Evolutionary conservation across 2,797 vertebrate species (phyloP).

Genomic region (Chloroceryle amazona): DNA sequence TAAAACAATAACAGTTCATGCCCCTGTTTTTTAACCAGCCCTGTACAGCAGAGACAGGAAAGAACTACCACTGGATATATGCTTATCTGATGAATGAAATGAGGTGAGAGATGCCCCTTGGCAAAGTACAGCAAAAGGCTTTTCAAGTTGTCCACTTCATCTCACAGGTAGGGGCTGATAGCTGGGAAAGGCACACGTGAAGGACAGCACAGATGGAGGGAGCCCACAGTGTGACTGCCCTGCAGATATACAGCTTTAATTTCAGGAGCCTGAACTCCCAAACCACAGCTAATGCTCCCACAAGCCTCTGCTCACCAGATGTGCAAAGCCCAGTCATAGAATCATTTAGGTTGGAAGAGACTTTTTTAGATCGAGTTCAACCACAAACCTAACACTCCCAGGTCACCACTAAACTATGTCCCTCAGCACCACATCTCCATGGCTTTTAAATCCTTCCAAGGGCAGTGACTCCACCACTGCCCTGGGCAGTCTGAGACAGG

Average conservation of each 20-base stretch:
- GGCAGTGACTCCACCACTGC: not conserved
- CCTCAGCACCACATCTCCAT: not conserved
- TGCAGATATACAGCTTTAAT: not conserved
- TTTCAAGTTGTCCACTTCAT: not conserved
- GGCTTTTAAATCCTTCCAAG: not conserved
- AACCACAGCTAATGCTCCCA: not conserved
- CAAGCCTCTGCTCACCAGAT: not conserved
- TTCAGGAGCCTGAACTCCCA: not conserved
- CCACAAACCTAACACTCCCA: not conserved
- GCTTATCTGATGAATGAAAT: not conserved
- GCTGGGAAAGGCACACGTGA: not conserved
- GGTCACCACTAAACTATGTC: not conserved
- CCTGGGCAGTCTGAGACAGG: not conserved
- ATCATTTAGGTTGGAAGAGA: not conserved
- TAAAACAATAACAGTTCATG: not conserved
- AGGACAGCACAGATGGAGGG: accelerated
- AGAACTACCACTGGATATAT: not conserved
- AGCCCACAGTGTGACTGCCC: accelerated
- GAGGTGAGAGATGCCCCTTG: not conserved
- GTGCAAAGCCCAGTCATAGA: not conserved
- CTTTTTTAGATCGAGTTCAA: not conserved
- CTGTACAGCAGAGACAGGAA: not conserved
- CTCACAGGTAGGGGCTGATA: conserved; percentile 1
- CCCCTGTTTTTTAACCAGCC: not conserved
- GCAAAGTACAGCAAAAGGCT: not conserved